Conservation (phyloP, 2,888 invertebrate genomes). For the Gastrophysa polygoni region DNA sequence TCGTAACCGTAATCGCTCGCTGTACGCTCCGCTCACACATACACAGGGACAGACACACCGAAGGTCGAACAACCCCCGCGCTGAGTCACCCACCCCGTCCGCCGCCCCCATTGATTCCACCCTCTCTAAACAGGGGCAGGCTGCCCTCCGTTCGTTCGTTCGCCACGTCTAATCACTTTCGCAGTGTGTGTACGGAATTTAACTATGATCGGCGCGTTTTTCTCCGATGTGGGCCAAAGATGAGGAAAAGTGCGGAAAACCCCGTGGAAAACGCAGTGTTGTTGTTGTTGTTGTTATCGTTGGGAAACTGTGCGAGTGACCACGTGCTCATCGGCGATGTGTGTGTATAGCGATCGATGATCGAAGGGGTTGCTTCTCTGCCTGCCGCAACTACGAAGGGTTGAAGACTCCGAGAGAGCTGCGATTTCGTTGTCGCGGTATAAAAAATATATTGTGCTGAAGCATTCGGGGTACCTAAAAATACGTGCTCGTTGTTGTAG, state of each 20-base stretch:
- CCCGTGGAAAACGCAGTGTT: no score
- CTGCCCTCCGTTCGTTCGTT: conserved; percentile 54
- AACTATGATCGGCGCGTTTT: conserved; percentile 44
- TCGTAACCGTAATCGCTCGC: neutral
- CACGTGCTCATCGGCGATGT: conserved; percentile 25
- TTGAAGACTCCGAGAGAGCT: neutral
- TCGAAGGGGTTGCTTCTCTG: conserved; percentile 21
- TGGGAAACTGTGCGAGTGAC: conserved; percentile 19
- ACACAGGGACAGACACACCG: neutral
- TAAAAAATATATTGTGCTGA: no score
- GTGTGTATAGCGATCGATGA: conserved; percentile 25
- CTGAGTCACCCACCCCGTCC: conserved; percentile 50
- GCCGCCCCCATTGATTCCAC: conserved; percentile 43
- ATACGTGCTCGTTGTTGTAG: no score
- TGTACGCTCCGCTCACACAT: neutral
- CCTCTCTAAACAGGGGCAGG: conserved; percentile 43
- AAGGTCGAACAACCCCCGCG: neutral
- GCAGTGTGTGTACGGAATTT: conserved; percentile 50
- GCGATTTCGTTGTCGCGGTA: no score
- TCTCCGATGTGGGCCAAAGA: conserved; percentile 11
- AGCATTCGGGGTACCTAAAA: no score
- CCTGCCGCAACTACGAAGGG: conserved; percentile 10
- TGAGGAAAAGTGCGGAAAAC: conserved; percentile 4
- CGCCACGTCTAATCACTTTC: conserved; percentile 56
- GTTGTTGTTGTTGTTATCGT: no score